Evolutionary conservation across 2,113 vertebrate genomes (phyloP).

Genomic region (Salvator merianae): DNA sequence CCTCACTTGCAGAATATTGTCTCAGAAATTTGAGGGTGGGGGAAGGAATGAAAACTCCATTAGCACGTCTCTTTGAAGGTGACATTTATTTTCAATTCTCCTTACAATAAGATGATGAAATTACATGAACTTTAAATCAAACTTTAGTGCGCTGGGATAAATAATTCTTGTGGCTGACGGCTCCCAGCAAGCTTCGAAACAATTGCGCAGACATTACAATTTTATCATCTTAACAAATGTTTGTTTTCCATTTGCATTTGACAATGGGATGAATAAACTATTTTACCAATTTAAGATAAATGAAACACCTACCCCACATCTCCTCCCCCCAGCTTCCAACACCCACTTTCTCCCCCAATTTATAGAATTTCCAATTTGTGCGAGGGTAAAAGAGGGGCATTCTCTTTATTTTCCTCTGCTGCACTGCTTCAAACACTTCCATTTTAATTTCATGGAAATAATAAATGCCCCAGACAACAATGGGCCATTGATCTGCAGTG

Average conservation of each 20-base stretch:
- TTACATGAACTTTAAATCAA: slow-evolving; percentile 60
- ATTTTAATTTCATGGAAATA: slow-evolving; percentile 44
- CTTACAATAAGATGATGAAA: slow-evolving; percentile 49
- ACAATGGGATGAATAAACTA: slow-evolving; percentile 63
- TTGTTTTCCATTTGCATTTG: slow-evolving; percentile 68
- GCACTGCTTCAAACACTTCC: slow-evolving; percentile 40
- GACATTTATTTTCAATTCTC: slow-evolving; percentile 62
- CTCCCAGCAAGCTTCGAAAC: slow-evolving; percentile 1
- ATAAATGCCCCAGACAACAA: slow-evolving; percentile 55
- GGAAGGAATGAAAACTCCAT: slow-evolving; percentile 35
- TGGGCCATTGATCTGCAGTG: slow-evolving; percentile 45
- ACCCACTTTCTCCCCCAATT: slow-evolving; percentile 9
- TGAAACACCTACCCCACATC: slow-evolving; percentile 8
- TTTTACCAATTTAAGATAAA: slow-evolving; percentile 49
- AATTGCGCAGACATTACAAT: slow-evolving; percentile 6
- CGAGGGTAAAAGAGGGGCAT: slow-evolving; percentile 33
- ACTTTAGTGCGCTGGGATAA: slow-evolving; percentile 40
- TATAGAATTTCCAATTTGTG: slow-evolving; percentile 41
- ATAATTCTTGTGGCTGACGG: slow-evolving; percentile 28
- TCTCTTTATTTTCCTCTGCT: not conserved
- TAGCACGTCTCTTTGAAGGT: slow-evolving; percentile 29
- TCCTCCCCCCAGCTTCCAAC: not conserved
- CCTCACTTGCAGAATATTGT: not conserved
- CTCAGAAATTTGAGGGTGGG: slow-evolving; percentile 35
- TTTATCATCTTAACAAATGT: slow-evolving; percentile 59